These are phyloP conservation scores for Recurvirostra avosetta DNA, from an alignment of 2,113 vertebrate genomes.

Conservation along the genomic window DNA sequence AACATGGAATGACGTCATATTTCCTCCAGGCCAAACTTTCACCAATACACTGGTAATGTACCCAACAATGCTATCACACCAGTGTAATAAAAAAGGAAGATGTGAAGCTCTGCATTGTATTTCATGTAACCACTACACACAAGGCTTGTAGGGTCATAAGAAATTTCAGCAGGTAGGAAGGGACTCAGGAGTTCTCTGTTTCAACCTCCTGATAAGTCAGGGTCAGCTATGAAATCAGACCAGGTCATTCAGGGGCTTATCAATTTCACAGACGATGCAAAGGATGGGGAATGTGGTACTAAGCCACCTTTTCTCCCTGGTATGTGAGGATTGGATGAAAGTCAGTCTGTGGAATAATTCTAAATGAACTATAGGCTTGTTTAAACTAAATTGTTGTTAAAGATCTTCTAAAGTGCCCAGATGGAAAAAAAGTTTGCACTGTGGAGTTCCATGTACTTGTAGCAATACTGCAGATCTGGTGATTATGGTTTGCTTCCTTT, in stretches of 20 bases:
- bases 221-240: background rate
- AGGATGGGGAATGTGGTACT: too few species aligned
- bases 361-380: background rate
- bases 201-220: background rate
- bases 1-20: background rate
- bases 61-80: fast-evolving
- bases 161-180: background rate
- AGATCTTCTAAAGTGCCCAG: background rate
- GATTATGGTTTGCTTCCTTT: background rate
- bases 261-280: background rate
- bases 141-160: background rate
- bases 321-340: background rate
- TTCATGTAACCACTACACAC: background rate
- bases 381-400: background rate
- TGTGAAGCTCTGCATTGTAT: background rate
- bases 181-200: background rate
- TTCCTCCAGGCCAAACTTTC: background rate
- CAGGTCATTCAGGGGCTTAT: background rate
- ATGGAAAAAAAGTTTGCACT: background rate
- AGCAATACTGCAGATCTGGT: background rate
- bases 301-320: background rate
- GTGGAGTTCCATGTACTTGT: background rate
- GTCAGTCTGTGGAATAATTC: background rate
- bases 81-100: background rate
- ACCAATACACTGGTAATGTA: background rate